A percentile compares a stretch with the other conserved stretches of the same genome.
Conservation (phyloP, 2,113 vertebrate genomes). For the Upupa epops region DNA sequence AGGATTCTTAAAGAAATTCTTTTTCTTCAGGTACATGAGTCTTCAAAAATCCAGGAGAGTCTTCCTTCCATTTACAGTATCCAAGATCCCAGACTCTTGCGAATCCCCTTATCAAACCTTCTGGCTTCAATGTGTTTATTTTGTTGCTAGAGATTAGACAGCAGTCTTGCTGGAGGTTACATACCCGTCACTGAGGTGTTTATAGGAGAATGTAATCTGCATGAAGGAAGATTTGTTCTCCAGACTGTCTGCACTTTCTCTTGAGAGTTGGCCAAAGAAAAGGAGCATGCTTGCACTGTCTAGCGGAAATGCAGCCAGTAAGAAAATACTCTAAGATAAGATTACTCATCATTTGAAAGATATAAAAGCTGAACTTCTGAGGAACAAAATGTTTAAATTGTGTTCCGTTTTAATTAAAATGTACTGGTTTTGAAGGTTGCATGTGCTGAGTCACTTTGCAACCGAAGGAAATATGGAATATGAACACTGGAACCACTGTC, state of each 20-base stretch:
- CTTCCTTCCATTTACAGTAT: neutral
- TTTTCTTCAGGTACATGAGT: neutral
- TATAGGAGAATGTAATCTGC: constrained; percentile 14
- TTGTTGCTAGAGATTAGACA: neutral
- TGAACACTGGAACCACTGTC: neutral
- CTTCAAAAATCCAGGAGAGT: neutral
- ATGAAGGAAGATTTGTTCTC: neutral
- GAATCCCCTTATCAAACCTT: neutral
- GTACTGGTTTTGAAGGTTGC: neutral
- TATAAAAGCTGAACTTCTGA: neutral
- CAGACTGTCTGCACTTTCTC: constrained; percentile 32
- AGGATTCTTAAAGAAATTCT: neutral
- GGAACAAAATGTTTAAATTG: neutral
- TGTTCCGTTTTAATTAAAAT: no score
- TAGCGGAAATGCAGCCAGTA: neutral
- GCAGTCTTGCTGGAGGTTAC: neutral
- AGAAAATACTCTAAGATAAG: neutral
- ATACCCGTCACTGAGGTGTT: neutral
- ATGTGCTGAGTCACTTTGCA: neutral
- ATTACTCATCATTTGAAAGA: neutral
- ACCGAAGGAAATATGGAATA: neutral
- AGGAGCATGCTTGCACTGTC: neutral
- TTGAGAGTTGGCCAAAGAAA: constrained; percentile 23
- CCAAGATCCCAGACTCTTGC: neutral
- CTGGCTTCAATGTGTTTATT: neutral